Conservation (phyloP, 2,797 vertebrate genomes). For the Fratercula arctica region DNA sequence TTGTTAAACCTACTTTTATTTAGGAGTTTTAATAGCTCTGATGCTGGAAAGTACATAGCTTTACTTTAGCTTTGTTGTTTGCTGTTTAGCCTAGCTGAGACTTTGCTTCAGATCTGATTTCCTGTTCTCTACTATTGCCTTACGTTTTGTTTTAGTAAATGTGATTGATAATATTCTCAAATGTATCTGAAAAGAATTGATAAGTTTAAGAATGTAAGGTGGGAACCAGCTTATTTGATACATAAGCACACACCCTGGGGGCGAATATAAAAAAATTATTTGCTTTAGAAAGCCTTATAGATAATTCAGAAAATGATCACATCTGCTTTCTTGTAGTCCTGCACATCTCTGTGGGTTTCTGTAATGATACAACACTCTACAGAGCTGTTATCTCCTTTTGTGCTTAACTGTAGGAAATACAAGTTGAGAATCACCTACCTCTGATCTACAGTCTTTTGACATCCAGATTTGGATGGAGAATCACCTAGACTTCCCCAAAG, state of each 20-base stretch:
- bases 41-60: neutral
- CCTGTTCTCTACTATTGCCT: neutral
- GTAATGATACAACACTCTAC: neutral
- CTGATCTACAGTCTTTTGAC: neutral
- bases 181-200: neutral
- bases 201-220: neutral
- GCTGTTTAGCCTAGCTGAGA: neutral
- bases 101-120: neutral
- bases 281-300: neutral
- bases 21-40: neutral
- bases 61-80: neutral
- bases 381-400: neutral
- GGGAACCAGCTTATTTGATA: neutral
- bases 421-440: neutral
- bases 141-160: neutral
- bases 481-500: neutral
- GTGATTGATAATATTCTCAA: neutral
- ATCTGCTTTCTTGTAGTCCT: neutral
- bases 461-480: neutral
- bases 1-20: neutral
- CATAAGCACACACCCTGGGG: accelerated
- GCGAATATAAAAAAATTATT: neutral
- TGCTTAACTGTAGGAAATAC: neutral
- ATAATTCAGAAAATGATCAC: neutral
- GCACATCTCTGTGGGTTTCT: neutral